phyloP scores from a whole-genome alignment of 2,888 invertebrate species.

The Stenodera caucasica region DNA sequence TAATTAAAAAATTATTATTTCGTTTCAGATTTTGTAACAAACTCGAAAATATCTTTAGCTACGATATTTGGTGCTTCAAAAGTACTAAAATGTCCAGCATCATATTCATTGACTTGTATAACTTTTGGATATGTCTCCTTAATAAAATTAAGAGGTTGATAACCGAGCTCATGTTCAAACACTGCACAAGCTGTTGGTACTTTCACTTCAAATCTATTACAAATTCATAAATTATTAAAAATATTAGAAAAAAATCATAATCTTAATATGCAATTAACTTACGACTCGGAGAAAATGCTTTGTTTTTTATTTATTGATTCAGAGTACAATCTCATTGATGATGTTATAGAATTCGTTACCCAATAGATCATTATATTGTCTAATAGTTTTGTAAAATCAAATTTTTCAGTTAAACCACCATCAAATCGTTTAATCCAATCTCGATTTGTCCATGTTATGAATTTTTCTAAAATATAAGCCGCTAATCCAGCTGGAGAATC shows the following conservation, averaged over 20 bases:
- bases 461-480: constrained; percentile 89
- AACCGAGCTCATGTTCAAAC: constrained; percentile 70
- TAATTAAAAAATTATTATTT: constrained; percentile 3
- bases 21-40: constrained; percentile 24
- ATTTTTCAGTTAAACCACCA: constrained; percentile 68
- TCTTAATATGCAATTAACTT: constrained; percentile 13
- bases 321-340: constrained; percentile 74
- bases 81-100: constrained; percentile 87
- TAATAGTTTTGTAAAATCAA: constrained; percentile 69
- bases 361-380: constrained; percentile 85
- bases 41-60: constrained; percentile 66
- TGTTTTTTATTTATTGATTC: constrained; percentile 57
- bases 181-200: constrained; percentile 75
- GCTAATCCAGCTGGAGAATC: constrained; percentile 86
- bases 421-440: constrained; percentile 59
- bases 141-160: constrained; percentile 62
- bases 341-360: constrained; percentile 70
- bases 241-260: neutral
- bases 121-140: constrained; percentile 65
- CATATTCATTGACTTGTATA: constrained; percentile 66
- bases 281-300: constrained; percentile 32
- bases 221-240: too few species aligned
- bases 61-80: constrained; percentile 74
- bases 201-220: constrained; percentile 62
- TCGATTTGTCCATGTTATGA: constrained; percentile 72